Evolutionary conservation across 2,797 vertebrate genomes (phyloP).

Genomic region (Etheostoma perlongum): DNA sequence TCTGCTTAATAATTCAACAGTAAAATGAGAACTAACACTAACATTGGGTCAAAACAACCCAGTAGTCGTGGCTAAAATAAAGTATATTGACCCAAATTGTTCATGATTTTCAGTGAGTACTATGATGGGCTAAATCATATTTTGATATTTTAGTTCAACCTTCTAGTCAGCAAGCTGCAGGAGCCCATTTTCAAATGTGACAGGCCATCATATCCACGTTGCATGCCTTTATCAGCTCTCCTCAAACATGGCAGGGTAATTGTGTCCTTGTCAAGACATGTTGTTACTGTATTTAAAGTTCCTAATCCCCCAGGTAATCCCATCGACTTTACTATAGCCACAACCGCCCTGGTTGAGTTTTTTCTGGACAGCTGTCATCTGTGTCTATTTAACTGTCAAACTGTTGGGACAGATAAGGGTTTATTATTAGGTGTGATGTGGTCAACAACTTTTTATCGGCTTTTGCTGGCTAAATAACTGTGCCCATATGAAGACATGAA

Average conservation of each 20-base stretch:
- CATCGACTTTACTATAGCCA: conserved; percentile 69
- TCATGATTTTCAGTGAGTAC: not conserved
- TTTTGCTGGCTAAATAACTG: conserved; percentile 41
- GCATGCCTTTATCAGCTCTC: conserved; percentile 70
- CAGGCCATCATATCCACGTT: conserved; percentile 43
- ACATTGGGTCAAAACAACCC: not conserved
- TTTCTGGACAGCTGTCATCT: conserved; percentile 73
- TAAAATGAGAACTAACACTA: not conserved
- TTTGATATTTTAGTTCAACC: not conserved
- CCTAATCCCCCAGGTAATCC: conserved; percentile 85
- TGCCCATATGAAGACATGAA: conserved; percentile 51
- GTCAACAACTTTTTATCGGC: conserved; percentile 60
- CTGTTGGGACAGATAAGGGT: conserved; percentile 58
- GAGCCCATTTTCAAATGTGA: conserved; percentile 41
- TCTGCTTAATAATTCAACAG: not conserved
- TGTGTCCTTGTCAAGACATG: conserved; percentile 77
- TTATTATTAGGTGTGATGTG: conserved; percentile 57
- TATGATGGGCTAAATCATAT: conserved; percentile 9
- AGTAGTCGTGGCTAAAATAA: not conserved
- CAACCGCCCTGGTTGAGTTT: conserved; percentile 61
- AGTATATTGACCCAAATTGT: not conserved
- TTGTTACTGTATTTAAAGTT: conserved; percentile 80
- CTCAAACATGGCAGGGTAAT: conserved; percentile 75
- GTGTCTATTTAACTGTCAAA: conserved; percentile 60
- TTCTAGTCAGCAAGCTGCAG: conserved; percentile 49